Evolutionary conservation across 2,888 invertebrate genomes (phyloP).

Genomic region (Luperina testacea): DNA sequence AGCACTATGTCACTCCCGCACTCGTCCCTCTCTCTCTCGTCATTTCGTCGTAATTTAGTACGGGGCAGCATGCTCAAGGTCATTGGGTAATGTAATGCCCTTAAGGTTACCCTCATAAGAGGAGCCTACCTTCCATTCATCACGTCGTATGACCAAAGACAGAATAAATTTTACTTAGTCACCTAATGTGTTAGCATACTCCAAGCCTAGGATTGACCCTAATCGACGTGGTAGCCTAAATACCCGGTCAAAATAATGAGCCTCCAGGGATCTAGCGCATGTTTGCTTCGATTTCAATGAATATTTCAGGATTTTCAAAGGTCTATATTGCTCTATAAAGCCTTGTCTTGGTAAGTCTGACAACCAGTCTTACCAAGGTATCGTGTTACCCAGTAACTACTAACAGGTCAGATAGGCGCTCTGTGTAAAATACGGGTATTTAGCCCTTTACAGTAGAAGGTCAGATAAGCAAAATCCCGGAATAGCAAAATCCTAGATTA

Average conservation of each 20-base stretch:
- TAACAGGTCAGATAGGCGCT: not conserved
- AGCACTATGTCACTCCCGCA: no score
- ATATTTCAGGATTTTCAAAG: not conserved
- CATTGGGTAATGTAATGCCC: no score
- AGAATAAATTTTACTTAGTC: constrained; percentile 4
- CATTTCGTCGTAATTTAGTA: no score
- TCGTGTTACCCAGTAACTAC: not conserved
- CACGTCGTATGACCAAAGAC: not conserved
- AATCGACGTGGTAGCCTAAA: constrained; percentile 37
- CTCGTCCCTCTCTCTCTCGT: no score
- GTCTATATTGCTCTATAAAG: not conserved
- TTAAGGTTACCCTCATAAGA: not conserved
- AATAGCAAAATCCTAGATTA: no score
- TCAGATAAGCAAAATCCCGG: no score
- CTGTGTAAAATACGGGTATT: not conserved
- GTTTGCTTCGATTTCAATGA: constrained; percentile 5
- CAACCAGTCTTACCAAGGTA: not conserved
- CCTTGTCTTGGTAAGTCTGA: not conserved
- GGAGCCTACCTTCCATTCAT: not conserved
- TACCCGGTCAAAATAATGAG: constrained; percentile 19
- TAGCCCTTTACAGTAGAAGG: not conserved
- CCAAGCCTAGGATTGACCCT: constrained; percentile 28
- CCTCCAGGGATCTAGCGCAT: not conserved
- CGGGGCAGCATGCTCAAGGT: no score
- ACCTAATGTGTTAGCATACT: constrained; percentile 25